These are phyloP conservation scores for Portunus trituberculatus DNA, from an alignment of 1,140 invertebrate genomes.

Conservation along the genomic window DNA sequence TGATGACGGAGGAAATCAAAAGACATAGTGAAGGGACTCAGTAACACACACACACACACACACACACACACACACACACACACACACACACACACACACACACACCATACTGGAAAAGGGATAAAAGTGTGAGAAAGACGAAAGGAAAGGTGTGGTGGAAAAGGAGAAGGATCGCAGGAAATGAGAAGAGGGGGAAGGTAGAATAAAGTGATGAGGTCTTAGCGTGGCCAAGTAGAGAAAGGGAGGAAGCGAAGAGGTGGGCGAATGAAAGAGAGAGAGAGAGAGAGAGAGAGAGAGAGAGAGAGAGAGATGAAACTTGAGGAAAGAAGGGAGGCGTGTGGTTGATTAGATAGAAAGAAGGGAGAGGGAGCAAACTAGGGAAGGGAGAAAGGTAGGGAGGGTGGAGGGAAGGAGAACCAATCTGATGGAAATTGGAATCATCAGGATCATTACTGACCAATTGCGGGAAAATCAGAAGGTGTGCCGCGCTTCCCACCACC, in stretches of 20 bases:
- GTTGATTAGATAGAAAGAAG: background rate
- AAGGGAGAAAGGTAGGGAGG: background rate
- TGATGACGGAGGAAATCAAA: no score
- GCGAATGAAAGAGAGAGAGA: background rate
- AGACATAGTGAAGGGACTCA: no score
- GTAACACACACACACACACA: background rate
- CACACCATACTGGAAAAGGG: no score
- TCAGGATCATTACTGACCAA: conserved; percentile 3
- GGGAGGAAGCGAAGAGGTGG: no score
- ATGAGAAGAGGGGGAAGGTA: no score
- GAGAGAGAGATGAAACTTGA: background rate
- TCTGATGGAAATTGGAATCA: conserved; percentile 22
- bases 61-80: no score
- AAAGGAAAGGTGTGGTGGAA: no score
- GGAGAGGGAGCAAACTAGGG: background rate
- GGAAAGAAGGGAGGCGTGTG: background rate
- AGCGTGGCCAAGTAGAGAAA: no score
- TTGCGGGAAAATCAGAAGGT: background rate
- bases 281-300: background rate
- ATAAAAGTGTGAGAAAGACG: background rate
- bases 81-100: no score
- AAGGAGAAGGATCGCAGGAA: no score
- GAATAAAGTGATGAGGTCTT: no score
- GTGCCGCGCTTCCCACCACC: background rate
- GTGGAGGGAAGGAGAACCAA: background rate